Percentiles rank a stretch among this genome's conserved stretches.
phyloP scores from a whole-genome alignment of 2,113 vertebrate genomes.

The Aptenodytes forsteri region DNA sequence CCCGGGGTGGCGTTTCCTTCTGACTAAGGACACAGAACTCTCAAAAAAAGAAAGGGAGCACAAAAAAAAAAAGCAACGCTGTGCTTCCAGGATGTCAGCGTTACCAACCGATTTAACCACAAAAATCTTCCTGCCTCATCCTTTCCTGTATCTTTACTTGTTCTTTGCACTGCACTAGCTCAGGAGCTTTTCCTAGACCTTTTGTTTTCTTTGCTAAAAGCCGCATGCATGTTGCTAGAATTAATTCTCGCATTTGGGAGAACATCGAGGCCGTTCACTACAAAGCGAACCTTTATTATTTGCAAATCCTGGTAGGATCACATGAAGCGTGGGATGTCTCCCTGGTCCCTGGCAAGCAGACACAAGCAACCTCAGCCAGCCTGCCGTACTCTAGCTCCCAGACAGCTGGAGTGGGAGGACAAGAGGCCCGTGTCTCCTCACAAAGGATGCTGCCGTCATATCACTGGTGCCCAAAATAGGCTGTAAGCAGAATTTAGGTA shows the following conservation, averaged over 20 bases:
- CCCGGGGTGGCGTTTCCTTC: neutral
- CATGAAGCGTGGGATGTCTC: neutral
- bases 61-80: neutral
- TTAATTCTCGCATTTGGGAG: neutral
- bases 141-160: neutral
- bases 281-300: neutral
- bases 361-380: neutral
- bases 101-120: neutral
- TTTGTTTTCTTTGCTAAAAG: neutral
- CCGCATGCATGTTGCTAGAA: accelerated
- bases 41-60: neutral
- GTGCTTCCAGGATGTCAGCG: neutral
- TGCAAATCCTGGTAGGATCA: neutral
- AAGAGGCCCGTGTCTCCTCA: accelerated
- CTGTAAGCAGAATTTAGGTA: neutral
- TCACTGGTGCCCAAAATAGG: neutral
- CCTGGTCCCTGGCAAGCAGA: neutral
- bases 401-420: neutral
- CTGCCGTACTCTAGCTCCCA: neutral
- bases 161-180: neutral
- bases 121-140: neutral
- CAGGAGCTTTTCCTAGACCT: neutral
- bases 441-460: neutral
- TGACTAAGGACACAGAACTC: neutral
- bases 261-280: accelerated